Evolutionary conservation across 2,113 vertebrate genomes (phyloP).

Genomic region (Geothlypis trichas): DNA sequence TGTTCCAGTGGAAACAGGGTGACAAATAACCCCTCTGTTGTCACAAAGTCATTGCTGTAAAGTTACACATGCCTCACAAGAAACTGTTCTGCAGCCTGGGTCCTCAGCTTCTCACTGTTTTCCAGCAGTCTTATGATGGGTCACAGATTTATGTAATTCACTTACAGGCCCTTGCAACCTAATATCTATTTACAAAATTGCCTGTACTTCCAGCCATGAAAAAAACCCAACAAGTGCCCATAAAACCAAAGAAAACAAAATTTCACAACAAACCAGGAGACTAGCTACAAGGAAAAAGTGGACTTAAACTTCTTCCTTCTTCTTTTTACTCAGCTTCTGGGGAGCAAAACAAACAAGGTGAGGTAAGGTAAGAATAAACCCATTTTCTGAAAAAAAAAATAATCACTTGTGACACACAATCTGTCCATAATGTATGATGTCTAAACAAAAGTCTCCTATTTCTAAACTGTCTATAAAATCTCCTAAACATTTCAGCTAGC

Average conservation of each 20-base stretch:
- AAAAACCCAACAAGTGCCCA: fast-evolving
- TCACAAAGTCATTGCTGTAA: neutral
- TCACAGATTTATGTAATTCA: neutral
- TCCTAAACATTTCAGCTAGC: neutral
- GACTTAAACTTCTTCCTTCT: neutral
- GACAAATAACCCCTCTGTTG: neutral
- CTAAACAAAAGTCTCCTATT: neutral
- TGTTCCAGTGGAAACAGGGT: neutral
- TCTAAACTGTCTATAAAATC: neutral
- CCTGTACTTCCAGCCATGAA: neutral
- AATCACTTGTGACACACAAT: fast-evolving
- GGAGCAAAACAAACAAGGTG: neutral
- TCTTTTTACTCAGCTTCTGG: neutral
- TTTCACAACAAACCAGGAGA: neutral
- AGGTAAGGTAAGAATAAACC: neutral
- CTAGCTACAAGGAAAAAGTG: neutral
- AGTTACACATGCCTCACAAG: neutral
- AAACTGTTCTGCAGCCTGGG: neutral
- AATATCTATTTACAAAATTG: neutral
- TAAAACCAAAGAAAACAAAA: neutral
- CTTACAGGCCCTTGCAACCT: neutral
- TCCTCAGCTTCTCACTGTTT: neutral
- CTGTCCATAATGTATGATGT: neutral
- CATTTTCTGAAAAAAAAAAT: fast-evolving
- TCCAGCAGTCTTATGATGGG: neutral